phyloP scores from a whole-genome alignment of 2,888 invertebrate species.

The Nymphalis c-album region DNA sequence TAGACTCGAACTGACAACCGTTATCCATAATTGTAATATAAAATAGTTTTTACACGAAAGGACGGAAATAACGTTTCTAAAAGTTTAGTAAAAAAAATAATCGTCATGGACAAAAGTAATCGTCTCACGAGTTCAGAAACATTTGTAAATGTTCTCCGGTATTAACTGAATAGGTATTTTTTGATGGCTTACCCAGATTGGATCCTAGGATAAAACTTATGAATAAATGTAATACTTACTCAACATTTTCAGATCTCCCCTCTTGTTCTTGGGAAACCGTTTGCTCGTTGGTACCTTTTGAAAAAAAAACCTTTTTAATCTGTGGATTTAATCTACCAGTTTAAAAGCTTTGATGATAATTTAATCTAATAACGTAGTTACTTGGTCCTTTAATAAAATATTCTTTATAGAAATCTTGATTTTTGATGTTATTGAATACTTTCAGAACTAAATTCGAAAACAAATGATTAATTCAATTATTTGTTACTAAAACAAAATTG shows the following conservation, averaged over 20 bases:
- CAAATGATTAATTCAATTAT: too few relatives aligned
- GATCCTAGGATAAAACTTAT: constrained; percentile 25
- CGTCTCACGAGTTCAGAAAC: not conserved
- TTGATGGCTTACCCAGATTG: constrained; percentile 17
- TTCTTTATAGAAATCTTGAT: not conserved
- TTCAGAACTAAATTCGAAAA: too few relatives aligned
- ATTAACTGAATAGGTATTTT: constrained; percentile 2
- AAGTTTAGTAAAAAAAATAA: too few relatives aligned
- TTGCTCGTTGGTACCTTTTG: constrained; percentile 21
- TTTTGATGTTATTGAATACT: too few relatives aligned
- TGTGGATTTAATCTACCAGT: constrained; percentile 11
- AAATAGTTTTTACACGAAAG: too few relatives aligned
- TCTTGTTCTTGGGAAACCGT: constrained; percentile 24
- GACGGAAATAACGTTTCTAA: too few relatives aligned
- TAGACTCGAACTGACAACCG: too few relatives aligned
- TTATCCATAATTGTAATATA: too few relatives aligned
- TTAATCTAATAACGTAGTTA: not conserved
- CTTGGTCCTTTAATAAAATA: not conserved
- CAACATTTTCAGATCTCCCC: constrained; percentile 24
- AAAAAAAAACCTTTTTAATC: constrained; percentile 29
- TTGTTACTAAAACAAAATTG: too few relatives aligned
- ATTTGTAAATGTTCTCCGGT: constrained; percentile 1
- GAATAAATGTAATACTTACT: constrained; percentile 38
- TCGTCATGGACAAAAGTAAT: too few relatives aligned
- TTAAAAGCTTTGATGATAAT: not conserved